Conservation (phyloP, 2,888 invertebrate genomes). For the Scelioninae gen. 1 region DNA sequence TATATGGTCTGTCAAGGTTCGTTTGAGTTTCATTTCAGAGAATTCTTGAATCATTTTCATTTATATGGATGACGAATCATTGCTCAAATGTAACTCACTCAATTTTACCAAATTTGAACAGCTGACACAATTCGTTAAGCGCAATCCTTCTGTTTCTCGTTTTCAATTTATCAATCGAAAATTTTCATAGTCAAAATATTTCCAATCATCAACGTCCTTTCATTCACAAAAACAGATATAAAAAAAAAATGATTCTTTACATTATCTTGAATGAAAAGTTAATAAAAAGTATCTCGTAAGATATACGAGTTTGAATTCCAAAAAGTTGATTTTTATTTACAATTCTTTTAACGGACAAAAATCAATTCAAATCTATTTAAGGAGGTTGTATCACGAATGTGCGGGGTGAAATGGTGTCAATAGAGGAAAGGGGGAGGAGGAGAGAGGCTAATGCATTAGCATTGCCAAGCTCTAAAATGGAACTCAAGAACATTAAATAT, state of each 20-base stretch:
- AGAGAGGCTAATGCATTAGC: conserved; percentile 6
- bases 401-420: conserved; percentile 4
- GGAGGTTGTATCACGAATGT: conserved; percentile 18
- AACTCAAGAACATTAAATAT: neutral
- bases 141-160: too few species aligned
- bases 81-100: conserved; percentile 56
- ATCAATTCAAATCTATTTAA: conserved; percentile 35
- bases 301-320: neutral
- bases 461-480: conserved; percentile 7
- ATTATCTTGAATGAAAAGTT: too few species aligned
- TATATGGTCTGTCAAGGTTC: conserved; percentile 68
- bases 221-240: too few species aligned
- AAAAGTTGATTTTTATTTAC: neutral
- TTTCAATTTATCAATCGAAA: too few species aligned
- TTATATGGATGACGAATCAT: conserved; percentile 68
- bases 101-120: conserved; percentile 58
- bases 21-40: conserved; percentile 66
- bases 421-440: too few species aligned
- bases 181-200: too few species aligned
- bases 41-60: conserved; percentile 69
- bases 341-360: conserved; percentile 10
- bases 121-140: conserved; percentile 42
- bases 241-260: too few species aligned
- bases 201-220: too few species aligned
- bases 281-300: too few species aligned